These are phyloP conservation scores for Byasa hedistus DNA, from an alignment of 2,888 invertebrate species.

Conservation along the genomic window DNA sequence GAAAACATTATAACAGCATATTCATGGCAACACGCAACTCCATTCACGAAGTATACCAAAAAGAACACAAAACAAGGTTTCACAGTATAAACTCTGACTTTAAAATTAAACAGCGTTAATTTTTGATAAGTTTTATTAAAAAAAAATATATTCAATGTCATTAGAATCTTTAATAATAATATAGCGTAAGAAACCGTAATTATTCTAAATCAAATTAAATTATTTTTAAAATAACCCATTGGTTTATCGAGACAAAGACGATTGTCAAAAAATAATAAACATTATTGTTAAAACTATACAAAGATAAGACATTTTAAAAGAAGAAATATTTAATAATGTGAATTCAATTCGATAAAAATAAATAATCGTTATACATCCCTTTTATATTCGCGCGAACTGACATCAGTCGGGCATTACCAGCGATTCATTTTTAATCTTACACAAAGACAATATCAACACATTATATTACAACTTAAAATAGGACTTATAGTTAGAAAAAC, in stretches of 20 bases:
- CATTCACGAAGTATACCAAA: not conserved
- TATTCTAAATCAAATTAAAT: slow-evolving; percentile 1
- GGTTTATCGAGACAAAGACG: not conserved
- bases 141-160: not conserved
- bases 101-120: not conserved
- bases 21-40: no score
- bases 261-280: not conserved
- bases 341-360: no score
- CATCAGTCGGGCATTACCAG: no score
- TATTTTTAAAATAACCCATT: slow-evolving; percentile 1
- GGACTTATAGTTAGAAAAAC: no score
- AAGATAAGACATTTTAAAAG: not conserved
- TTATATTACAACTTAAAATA: no score
- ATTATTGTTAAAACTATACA: not conserved
- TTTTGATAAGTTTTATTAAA: slow-evolving; percentile 1
- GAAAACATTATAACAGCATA: no score
- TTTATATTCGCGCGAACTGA: no score
- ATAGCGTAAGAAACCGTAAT: not conserved
- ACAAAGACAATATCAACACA: no score
- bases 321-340: no score
- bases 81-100: not conserved
- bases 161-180: slow-evolving; percentile 1
- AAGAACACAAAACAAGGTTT: not conserved
- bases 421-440: no score
- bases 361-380: no score